Conservation (phyloP, 2,113 vertebrate species). For the Datnioides undecimradiatus region DNA sequence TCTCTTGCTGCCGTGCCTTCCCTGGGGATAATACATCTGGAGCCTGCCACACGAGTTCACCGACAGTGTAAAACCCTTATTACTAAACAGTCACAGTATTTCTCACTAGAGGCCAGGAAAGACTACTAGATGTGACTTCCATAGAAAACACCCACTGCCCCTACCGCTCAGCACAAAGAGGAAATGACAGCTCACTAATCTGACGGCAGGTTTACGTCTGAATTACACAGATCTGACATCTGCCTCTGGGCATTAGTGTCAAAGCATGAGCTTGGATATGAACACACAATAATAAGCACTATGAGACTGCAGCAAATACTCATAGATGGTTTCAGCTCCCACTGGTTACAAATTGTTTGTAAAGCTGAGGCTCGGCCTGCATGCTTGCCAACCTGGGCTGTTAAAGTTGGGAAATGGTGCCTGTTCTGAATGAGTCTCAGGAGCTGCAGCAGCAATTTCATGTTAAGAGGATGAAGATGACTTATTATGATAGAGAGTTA, state of each 20-base stretch:
- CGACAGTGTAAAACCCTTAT: slow-evolving; percentile 35
- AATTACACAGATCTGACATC: slow-evolving; percentile 52
- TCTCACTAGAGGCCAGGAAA: slow-evolving; percentile 44
- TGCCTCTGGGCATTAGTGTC: slow-evolving; percentile 57
- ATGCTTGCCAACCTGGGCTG: slow-evolving; percentile 12
- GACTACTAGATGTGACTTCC: slow-evolving; percentile 42
- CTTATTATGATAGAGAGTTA: slow-evolving; percentile 17
- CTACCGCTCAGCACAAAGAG: slow-evolving; percentile 6
- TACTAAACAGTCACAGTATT: slow-evolving; percentile 33
- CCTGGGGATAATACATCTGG: slow-evolving; percentile 11
- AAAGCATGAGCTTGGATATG: background rate
- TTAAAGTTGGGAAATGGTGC: slow-evolving; percentile 31
- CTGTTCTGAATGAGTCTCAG: slow-evolving; percentile 18
- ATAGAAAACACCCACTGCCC: slow-evolving; percentile 26
- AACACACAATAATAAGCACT: slow-evolving; percentile 17
- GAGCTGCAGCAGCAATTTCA: slow-evolving; percentile 31
- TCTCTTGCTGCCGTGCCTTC: slow-evolving; percentile 2
- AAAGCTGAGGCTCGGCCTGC: background rate
- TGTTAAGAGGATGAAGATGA: slow-evolving; percentile 1
- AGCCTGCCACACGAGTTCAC: slow-evolving; percentile 2
- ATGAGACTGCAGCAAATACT: slow-evolving; percentile 26
- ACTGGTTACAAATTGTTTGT: slow-evolving; percentile 23
- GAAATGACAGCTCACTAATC: slow-evolving; percentile 47
- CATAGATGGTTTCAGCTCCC: slow-evolving; percentile 16
- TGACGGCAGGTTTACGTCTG: slow-evolving; percentile 55